Conservation (phyloP, 2,888 invertebrate species). For the Kryphioiulus occultus region DNA sequence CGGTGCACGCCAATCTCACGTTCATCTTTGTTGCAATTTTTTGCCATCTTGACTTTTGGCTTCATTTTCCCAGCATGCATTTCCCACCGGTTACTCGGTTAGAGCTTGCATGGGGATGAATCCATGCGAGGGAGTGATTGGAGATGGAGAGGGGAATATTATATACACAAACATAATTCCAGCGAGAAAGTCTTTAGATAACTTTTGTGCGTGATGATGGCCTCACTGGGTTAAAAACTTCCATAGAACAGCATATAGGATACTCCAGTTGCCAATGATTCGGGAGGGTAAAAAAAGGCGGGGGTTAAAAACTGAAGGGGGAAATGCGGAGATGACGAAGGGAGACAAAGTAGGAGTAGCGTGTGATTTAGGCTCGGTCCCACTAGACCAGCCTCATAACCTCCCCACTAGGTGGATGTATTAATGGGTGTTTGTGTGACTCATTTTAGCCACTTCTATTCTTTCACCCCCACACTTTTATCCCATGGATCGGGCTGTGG, state of each 20-base stretch:
- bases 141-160: neutral
- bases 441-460: conserved; percentile 45
- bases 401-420: conserved; percentile 1
- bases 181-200: conserved; percentile 27
- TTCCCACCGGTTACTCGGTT: neutral
- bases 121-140: conserved; percentile 14
- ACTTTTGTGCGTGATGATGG: conserved; percentile 8
- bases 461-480: conserved; percentile 42
- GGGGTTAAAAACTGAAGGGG: conserved; percentile 15
- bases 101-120: neutral
- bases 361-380: conserved; percentile 25
- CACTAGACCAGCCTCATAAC: conserved; percentile 24
- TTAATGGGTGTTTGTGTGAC: conserved; percentile 47
- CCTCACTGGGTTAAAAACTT: neutral
- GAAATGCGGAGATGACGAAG: neutral
- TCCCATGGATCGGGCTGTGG: neutral
- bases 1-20: neutral
- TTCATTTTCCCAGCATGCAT: conserved; percentile 7
- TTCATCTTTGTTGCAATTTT: neutral
- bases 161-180: conserved; percentile 6
- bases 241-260: too few relatives aligned
- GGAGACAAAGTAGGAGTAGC: conserved; percentile 27
- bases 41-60: conserved; percentile 11
- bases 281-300: conserved; percentile 24
- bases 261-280: neutral